Conservation (phyloP, 1,140 invertebrate genomes). For the Lepidurus packardi region DNA sequence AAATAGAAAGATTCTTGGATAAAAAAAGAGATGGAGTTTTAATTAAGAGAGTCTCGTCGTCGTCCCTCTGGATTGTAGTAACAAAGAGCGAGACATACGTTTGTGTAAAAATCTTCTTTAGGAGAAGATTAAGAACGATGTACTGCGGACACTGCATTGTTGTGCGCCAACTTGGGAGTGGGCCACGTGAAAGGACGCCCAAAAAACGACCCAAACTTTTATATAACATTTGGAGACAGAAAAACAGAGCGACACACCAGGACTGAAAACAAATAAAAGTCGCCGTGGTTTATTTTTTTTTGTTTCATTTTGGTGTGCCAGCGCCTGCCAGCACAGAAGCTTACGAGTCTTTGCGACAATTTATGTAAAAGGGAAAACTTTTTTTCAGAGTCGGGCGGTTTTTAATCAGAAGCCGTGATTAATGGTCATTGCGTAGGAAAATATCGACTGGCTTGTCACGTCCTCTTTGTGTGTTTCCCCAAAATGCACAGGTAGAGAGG, state of each 20-base stretch:
- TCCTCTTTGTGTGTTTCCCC: background rate
- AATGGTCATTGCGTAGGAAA: background rate
- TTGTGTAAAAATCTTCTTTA: background rate
- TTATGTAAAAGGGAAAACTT: background rate
- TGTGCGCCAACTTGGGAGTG: background rate
- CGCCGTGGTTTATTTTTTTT: too few species aligned
- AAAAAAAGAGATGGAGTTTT: conserved; percentile 14
- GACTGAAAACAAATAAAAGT: background rate
- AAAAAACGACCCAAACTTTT: background rate
- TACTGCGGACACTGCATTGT: conserved; percentile 8
- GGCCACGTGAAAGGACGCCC: background rate
- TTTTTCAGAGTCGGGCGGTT: background rate
- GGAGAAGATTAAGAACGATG: background rate
- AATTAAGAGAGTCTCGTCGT: conserved; percentile 18
- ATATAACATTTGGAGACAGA: background rate
- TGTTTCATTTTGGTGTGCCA: background rate
- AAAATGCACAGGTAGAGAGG: background rate
- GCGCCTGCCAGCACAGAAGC: background rate
- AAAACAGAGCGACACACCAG: background rate
- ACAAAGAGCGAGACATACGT: background rate
- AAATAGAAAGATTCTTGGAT: background rate
- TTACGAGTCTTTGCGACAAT: background rate
- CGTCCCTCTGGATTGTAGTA: background rate
- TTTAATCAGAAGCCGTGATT: background rate
- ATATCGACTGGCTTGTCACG: background rate